Evolutionary conservation across 2,888 invertebrate species (phyloP), one percentile per base, ranked within the genome.

Genomic region (Eurois occulta): DNA sequence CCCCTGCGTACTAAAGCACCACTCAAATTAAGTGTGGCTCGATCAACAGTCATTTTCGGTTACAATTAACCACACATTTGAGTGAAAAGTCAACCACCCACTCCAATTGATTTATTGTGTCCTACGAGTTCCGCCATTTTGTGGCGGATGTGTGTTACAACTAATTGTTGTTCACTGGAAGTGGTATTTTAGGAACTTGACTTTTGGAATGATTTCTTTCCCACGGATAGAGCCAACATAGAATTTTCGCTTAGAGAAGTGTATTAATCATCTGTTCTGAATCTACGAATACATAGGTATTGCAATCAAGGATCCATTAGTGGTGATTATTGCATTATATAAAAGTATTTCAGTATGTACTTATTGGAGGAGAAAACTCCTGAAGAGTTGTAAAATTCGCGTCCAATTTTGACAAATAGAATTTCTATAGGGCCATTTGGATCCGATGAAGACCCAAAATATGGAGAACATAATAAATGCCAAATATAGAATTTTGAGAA

Each of bases 81-180:
- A 96, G 96, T 96, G 96, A 96, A 96, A 96, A 96, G 96, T 96
- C 96, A 96, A 96, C 96, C 96, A 96, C 96, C 96, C 96, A 96
- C 96, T 96, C 95, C 96, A 96, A 96, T 96, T 96, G 96, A 96
- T 96, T 96, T 96, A 96, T 96, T 96, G 96, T 96, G 93, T 95
- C 92, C 94, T 92, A 87, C 92, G 92, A 95, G 95, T 95, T 94
- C 95, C 95, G 95, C 95, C 95, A 96, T 96, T 96, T 96, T 95
- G 94, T 94, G 94, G 90, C 91, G 91, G 92, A 93, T 93, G 92
- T 93, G 93, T 80, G 60, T 94, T 92, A 92, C 92, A 73, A 64
- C 77, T 69, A 70, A 55, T 81, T 81, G 55, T 78, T 81, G 66
- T 81, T 77, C 28, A 78, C 93, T 94, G 86, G 93, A 94, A 90